Conservation (phyloP, 1,140 invertebrate species). For the fruit fly (Drosophila melanogaster) region DNA sequence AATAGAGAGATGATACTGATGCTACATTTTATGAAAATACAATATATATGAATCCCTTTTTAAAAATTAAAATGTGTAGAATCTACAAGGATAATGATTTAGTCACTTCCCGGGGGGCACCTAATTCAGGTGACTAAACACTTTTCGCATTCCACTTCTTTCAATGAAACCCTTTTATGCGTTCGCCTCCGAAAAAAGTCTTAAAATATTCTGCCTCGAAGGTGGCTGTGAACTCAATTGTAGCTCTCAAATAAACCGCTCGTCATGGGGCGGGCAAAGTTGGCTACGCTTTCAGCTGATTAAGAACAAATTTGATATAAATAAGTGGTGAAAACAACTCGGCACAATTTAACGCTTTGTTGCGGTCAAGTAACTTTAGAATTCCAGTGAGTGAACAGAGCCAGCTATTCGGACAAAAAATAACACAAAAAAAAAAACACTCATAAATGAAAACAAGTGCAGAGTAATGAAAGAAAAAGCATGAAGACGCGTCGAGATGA, state of each 20-base stretch:
- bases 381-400: slow-evolving; percentile 42
- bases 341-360: slow-evolving; percentile 72
- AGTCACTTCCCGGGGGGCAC: background rate
- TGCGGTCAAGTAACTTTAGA: slow-evolving; percentile 72
- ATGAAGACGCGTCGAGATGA: slow-evolving; percentile 52
- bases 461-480: slow-evolving; percentile 69
- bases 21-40: background rate
- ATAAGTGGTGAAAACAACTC: slow-evolving; percentile 58
- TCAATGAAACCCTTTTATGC: slow-evolving; percentile 6
- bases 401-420: slow-evolving; percentile 1
- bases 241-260: slow-evolving; percentile 18
- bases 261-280: slow-evolving; percentile 31
- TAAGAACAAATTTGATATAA: slow-evolving; percentile 52
- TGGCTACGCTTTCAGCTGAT: slow-evolving; percentile 47
- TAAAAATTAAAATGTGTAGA: background rate
- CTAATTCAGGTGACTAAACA: slow-evolving; percentile 11
- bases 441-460: slow-evolving; percentile 64
- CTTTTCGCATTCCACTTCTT: background rate
- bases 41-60: too few species aligned
- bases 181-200: background rate
- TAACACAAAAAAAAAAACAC: slow-evolving; percentile 1
- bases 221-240: slow-evolving; percentile 27
- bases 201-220: background rate
- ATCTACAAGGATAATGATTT: background rate
- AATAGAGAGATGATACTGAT: too few species aligned